Evolutionary conservation across 2,888 invertebrate genomes (phyloP), one percentile per base, ranked within the genome.

Genomic region (Lasioglossum vierecki): DNA sequence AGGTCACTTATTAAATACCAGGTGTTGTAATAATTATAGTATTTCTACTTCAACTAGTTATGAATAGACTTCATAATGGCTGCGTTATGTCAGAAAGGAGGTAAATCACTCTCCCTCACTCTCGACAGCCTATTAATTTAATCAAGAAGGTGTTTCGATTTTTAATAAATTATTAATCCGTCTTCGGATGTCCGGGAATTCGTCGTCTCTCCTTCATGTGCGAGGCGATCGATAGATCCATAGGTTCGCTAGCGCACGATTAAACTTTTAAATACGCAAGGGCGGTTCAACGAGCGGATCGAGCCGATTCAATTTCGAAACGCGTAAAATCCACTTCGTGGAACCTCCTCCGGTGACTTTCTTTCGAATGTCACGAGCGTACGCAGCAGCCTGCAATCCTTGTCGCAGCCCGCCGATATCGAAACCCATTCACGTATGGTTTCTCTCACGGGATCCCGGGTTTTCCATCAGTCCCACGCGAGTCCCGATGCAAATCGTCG

Each of bases 381-480:
- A 66, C 79, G 53, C 53, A 44, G 60, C 46, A 63, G 35, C 41
- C 74, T 71, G 49, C 70, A 78, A 71, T 15, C 15, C 11, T 44
- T 3, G 35, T 8, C 63, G 70, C 44, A 53, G 53, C 71, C 63
- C 4, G 53, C 76, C 85, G 74, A 85, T 85, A 85, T 80, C 82
- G 84, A 71, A 85, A 89, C 76, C 88, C 82, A 84, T 89, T 78
- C 88, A 89, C 88, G 85, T 90, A 91, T 85, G 80, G 83, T 53
- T 82, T 80, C 82, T 86, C 83, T 85, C 82, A 68, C 81, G 86
- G 82, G 75, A 76, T 84, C 85, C 68, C 71, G 15, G 53, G 44
- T 76, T 84, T 88, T 83, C 82, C 76, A 80, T 76, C 82, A 77
- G 81, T 71, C 76, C 74, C 83, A 87, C 81, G 81, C 82, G 44